Percentiles rank a stretch among this genome's conserved stretches.
These are phyloP conservation scores for Tachycineta bicolor DNA, from an alignment of 2,113 vertebrate genomes.

Conservation along the genomic window DNA sequence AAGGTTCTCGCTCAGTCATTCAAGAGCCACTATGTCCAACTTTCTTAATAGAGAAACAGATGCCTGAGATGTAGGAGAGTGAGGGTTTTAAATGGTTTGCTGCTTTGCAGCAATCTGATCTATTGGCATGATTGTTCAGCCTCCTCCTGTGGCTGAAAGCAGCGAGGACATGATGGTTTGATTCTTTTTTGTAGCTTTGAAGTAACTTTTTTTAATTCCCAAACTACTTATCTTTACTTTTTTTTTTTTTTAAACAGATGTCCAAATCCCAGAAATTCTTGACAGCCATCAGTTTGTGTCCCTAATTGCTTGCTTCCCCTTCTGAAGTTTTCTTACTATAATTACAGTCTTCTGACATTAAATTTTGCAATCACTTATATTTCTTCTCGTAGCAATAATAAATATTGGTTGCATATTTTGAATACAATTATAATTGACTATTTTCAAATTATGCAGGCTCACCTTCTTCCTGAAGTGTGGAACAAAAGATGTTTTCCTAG, in stretches of 20 bases:
- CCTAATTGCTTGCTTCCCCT: background rate
- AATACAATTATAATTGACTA: background rate
- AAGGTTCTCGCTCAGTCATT: background rate
- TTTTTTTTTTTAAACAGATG: background rate
- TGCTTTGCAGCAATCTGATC: background rate
- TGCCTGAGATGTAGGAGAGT: background rate
- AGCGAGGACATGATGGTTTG: background rate
- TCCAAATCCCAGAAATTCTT: background rate
- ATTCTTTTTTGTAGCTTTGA: background rate
- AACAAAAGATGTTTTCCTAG: background rate
- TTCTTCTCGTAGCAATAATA: background rate
- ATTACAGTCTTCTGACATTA: background rate
- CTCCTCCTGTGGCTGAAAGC: background rate
- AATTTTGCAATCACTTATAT: background rate
- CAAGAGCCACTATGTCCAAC: background rate
- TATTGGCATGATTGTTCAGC: background rate
- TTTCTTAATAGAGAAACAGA: background rate
- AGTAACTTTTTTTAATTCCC: background rate
- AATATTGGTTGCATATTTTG: background rate
- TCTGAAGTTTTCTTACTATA: background rate
- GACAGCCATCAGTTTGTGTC: background rate
- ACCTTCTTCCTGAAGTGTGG: background rate
- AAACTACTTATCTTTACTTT: background rate
- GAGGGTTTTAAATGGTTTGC: background rate
- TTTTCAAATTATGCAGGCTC: background rate